Percentiles rank a stretch among this genome's conserved stretches.
Conservation (phyloP, 2,113 vertebrate species). For the Nothobranchius kuhntae region DNA sequence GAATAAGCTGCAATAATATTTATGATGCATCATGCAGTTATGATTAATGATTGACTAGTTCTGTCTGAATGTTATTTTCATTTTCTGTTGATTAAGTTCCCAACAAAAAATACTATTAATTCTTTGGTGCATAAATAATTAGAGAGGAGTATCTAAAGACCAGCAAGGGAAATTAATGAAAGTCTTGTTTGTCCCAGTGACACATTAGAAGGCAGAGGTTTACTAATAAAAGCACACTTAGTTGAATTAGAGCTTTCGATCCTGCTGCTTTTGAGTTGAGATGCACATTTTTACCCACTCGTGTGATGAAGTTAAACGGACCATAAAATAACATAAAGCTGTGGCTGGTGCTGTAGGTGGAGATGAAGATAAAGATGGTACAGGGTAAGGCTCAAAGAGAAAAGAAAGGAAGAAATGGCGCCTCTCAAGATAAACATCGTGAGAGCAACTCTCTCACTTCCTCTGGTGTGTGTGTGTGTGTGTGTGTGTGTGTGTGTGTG, state of each 20-base stretch:
- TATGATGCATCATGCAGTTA: neutral
- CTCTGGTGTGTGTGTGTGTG: no score
- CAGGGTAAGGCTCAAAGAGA: no score
- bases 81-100: neutral
- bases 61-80: slow-evolving; percentile 9
- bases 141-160: neutral
- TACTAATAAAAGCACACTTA: neutral
- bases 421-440: no score
- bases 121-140: neutral
- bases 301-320: no score
- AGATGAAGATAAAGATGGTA: no score
- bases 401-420: no score
- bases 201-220: neutral
- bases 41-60: neutral
- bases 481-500: no score
- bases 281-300: no score
- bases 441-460: no score
- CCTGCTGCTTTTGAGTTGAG: no score
- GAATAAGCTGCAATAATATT: neutral
- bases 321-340: no score
- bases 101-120: neutral
- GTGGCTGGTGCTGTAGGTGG: no score
- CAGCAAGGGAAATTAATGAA: neutral
- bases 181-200: neutral
- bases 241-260: neutral